Evolutionary conservation across 2,797 vertebrate genomes (phyloP).

Genomic region (Antrozous pallidus): DNA sequence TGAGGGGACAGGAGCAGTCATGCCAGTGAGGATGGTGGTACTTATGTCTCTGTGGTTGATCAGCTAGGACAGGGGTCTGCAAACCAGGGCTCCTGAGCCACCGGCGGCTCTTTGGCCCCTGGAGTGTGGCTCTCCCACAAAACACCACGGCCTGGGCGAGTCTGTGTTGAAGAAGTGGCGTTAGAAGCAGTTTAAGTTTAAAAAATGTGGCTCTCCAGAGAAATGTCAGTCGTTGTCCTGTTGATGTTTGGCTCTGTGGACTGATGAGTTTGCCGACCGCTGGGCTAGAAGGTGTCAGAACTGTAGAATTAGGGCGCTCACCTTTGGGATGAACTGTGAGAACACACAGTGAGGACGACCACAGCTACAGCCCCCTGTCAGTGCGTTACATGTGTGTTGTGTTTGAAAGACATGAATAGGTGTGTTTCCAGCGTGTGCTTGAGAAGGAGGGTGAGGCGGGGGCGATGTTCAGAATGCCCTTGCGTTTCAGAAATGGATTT

Average conservation of each 20-base stretch:
- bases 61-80: no score
- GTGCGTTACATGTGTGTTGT: not conserved
- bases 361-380: not conserved
- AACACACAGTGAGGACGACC: not conserved
- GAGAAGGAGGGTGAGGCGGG: not conserved
- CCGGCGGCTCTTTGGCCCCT: no score
- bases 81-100: no score
- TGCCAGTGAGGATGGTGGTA: not conserved
- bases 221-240: no score
- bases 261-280: no score
- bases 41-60: not conserved
- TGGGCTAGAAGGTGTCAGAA: not conserved
- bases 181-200: no score
- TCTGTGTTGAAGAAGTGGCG: no score
- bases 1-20: not conserved
- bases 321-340: not conserved
- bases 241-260: no score
- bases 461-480: slow-evolving; percentile 8
- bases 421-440: not conserved
- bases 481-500: slow-evolving; percentile 78
- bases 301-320: not conserved
- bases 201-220: no score
- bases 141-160: no score
- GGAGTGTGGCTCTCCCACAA: no score
- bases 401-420: not conserved